Evolutionary conservation across 30 jellyfish, hydroid and myxozoan species (phyloP), one percentile per base, ranked within the genome.

Genomic region (Chrysaora quinquecirrha): DNA sequence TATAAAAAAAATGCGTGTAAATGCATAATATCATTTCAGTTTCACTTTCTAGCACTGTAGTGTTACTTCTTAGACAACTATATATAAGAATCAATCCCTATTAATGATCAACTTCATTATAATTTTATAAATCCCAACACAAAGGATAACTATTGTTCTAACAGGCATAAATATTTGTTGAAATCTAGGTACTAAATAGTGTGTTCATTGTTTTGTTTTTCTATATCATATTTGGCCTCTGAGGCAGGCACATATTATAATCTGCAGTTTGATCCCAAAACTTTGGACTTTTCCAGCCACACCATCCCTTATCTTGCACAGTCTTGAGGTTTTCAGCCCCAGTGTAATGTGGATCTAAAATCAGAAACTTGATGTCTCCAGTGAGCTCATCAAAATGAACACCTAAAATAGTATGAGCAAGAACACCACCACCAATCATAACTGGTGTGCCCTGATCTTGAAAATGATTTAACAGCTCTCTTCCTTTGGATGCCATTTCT

Each of bases 371-470:
- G n/a, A 67, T 83, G 12, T 75, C 96, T 23, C 99, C 96, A 19
- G 96, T 64, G 10, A 48, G 54, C 43, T 88, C 97, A 71, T 82
- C 70, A 56, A 94, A 88, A 23, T 72, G 75, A 52, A 94, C 96
- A 6, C 99, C 99, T 30, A 89, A 58, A 19, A 94, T 94, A 38
- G 99, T 94, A 68, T 94, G 99, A 11, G 99, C 99, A 56, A 94
- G 86, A 29, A 87, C 97, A n/a, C 96, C 97, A 68, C 99, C 99
- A 0, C 99, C 99, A 72, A 94, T 94, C 99, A 94, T 94, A 22
- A 94, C 67, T 9, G 99, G 99, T n/a, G 96, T 87, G 27, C 97
- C 97, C 60, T 94, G 95, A 32, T 72, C 64, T 16, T 47, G 35
- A 56, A 94, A 94, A 67, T 94, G 99, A 27, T 76, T 76, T 28